Base-by-base conservation (phyloP, 2,888 invertebrate genomes). In the Acheta domesticus region DNA sequence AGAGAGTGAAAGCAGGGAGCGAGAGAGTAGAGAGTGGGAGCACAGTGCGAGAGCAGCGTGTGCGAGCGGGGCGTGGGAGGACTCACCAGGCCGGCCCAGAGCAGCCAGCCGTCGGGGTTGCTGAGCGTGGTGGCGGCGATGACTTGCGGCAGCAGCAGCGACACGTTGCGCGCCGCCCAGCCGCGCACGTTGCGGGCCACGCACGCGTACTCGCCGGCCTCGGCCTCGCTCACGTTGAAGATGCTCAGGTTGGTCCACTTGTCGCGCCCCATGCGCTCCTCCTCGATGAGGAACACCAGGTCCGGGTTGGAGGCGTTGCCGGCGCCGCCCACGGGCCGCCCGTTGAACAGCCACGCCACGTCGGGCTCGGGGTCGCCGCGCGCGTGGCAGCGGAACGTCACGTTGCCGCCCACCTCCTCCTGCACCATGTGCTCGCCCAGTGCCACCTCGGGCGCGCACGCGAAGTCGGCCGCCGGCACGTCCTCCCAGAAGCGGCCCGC, bases 121-220 rank as follows among this genome's bases (percentile, higher is more conserved):
- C 92, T 91, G 76, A 95, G 91, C 0, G 94, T 94, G 50, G 94
- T 95, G 16, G 93, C 82, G 36, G 76, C 92, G 79, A 92, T 91
- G 73, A 92, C 91, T 77, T 84, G 84, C 49, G 84, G 84, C 74
- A 86, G 84, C 36, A 85, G 83, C 11, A 87, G 83, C 19, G 87
- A 89, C 49, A 92, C 89, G 85, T 92, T 93, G 80, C 90, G 88
- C 83, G 89, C 90, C 23, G 90, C 89, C 81, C 89, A 88, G 12
- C 91, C 92, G 78, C 91, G 89, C 76, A 89, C 86, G 87, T 94
- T 95, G 84, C 89, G 91, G 1, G 94, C 94, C 83, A 90, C 89
- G 86, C 97, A 97, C 79, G 93, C 92, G 88, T 96, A 96, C 83
- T 94, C 93, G 3, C 96, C 96, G 2, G 94, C 93, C 85, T 96